Base-by-base conservation (phyloP, 2,888 invertebrate genomes). In the Xestobium rufovillosum region DNA sequence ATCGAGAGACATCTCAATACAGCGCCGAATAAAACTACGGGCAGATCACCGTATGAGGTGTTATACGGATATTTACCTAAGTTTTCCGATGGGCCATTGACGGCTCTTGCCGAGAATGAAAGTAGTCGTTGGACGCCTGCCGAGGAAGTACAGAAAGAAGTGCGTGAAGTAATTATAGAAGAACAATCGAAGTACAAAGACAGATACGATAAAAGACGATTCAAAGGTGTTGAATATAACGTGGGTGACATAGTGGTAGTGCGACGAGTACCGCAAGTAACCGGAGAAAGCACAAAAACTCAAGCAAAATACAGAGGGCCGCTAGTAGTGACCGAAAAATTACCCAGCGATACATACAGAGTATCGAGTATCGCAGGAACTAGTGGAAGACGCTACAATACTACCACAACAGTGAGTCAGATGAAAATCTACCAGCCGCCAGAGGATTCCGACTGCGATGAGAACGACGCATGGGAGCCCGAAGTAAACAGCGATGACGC, bases 21-120 rank as follows among this genome's bases (percentile, higher is more conserved):
- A 25, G 29, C 39, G 1, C 12, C 31, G 4, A 48, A 46, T 28
- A 41, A 47, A 31, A 34, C 46, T 3, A 43, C 45, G 4, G 39
- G 41, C 2, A 42, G 29, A 31, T 43, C 44, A 9, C 43, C 46
- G 12, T 48, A 41, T 16, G 47, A 48, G 30, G 26, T 31, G 14
- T 15, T 42, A 11, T 42, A 45, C 17, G 47, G 45, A 4, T 47
- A 43, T 36, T 17, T 11, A 31, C 42, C 31, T 14, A 38, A 12
- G 3, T 41, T 30, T 27, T 37, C 28, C 12, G 34, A 34, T 33
- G 40, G 28, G 31, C 32, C 14, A 17, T 13, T 39, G 9, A 27
- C 25, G 26, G 15, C 30, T 31, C 19, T 32, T 12, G 37, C 37
- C 10, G 26, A 25, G 4, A 16, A 31, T 25, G 15, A 31, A 37